Percentiles rank a stretch among this genome's conserved stretches.
These are phyloP conservation scores for Dyspetes luteomarginatus DNA, from an alignment of 2,888 invertebrate species.

Conservation along the genomic window DNA sequence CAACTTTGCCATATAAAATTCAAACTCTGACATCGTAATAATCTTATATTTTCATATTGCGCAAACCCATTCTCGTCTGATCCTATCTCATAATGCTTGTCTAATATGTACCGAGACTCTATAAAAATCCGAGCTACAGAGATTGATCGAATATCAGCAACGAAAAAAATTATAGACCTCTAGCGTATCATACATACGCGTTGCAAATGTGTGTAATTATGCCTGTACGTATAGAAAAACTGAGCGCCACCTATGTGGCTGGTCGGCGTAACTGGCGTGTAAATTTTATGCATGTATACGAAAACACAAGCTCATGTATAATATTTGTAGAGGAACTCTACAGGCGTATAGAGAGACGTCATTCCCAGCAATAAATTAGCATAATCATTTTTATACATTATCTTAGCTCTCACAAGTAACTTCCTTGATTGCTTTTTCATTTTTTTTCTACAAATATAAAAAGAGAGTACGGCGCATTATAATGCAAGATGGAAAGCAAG, in stretches of 20 bases:
- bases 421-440: no score
- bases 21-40: constrained; percentile 40
- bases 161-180: constrained; percentile 29
- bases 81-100: neutral
- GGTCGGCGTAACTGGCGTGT: no score
- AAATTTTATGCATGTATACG: no score
- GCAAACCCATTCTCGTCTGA: constrained; percentile 32
- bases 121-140: constrained; percentile 24
- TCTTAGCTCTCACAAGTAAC: no score
- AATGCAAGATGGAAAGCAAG: no score
- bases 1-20: constrained; percentile 44
- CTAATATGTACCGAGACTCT: constrained; percentile 31
- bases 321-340: constrained; percentile 3
- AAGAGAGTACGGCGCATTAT: no score
- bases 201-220: no score
- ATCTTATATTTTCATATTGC: constrained; percentile 42
- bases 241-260: no score
- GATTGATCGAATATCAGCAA: constrained; percentile 44
- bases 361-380: constrained; percentile 51
- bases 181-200: no score
- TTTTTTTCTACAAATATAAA: no score
- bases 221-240: no score
- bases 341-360: constrained; percentile 14
- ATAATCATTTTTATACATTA: constrained; percentile 33
- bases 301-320: no score